These are phyloP conservation scores for Peromyscus polionotus DNA, from an alignment of 2,113 vertebrate genomes.

Conservation along the genomic window DNA sequence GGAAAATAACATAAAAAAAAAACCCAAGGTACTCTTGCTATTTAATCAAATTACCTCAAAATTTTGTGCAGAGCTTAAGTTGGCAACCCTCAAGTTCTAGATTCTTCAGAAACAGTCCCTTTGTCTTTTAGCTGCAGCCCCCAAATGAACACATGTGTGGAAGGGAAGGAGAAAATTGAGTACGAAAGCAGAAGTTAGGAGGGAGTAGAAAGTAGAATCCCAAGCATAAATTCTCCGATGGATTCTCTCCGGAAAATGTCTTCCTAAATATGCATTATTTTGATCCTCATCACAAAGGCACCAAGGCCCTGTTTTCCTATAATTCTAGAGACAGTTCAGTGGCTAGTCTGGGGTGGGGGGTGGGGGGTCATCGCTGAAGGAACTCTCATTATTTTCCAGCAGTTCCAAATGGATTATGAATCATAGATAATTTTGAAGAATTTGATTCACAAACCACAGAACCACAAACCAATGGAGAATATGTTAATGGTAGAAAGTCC, in stretches of 20 bases:
- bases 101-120: conserved; percentile 17
- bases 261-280: conserved; percentile 38
- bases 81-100: conserved; percentile 21
- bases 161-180: conserved; percentile 41
- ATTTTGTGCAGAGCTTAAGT: conserved; percentile 41
- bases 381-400: conserved; percentile 49
- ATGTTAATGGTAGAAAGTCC: conserved; percentile 7
- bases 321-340: conserved; percentile 37
- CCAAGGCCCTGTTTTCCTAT: conserved; percentile 24
- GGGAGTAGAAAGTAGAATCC: neutral
- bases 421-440: conserved; percentile 57
- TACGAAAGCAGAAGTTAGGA: neutral
- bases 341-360: neutral
- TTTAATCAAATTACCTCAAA: conserved; percentile 57
- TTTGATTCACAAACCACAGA: conserved; percentile 31
- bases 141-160: conserved; percentile 24
- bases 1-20: conserved; percentile 51
- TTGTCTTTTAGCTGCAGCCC: neutral
- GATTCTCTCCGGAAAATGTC: conserved; percentile 14
- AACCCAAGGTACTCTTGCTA: conserved; percentile 51
- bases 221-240: conserved; percentile 9
- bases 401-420: conserved; percentile 20
- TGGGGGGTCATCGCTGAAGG: neutral
- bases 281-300: conserved; percentile 38
- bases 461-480: conserved; percentile 44